Percentiles rank a stretch among this genome's conserved stretches.
Conservation (phyloP, 2,888 invertebrate genomes). For the Sialis lutaria region DNA sequence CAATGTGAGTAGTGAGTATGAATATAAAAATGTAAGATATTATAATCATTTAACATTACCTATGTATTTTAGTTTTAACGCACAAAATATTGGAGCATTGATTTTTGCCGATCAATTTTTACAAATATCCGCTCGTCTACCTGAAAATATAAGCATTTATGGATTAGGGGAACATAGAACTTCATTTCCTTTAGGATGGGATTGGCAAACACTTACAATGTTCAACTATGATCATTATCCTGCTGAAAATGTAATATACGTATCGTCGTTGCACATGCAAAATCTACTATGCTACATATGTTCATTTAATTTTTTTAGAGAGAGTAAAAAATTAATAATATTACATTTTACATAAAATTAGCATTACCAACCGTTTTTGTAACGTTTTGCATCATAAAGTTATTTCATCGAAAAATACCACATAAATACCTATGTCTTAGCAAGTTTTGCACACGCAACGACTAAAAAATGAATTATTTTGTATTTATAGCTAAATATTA, state of each 20-base stretch:
- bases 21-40: constrained; percentile 7
- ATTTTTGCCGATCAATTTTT: constrained; percentile 60
- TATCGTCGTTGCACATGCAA: no score
- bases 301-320: no score
- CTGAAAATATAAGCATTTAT: constrained; percentile 43
- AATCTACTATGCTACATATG: no score
- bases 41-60: background rate
- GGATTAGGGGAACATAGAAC: constrained; percentile 59
- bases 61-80: constrained; percentile 40
- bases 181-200: constrained; percentile 37
- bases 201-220: constrained; percentile 51
- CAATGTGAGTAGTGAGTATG: background rate
- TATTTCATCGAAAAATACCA: no score
- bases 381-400: no score
- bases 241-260: constrained; percentile 36
- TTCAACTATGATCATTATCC: constrained; percentile 54
- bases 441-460: no score
- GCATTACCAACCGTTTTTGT: no score
- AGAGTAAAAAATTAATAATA: no score
- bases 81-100: constrained; percentile 45
- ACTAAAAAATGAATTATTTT: no score
- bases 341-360: no score
- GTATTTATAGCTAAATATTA: no score
- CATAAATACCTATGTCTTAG: no score
- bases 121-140: constrained; percentile 44